Conservation (phyloP, 2,113 vertebrate species). For the Pachypanchax playfairii region DNA sequence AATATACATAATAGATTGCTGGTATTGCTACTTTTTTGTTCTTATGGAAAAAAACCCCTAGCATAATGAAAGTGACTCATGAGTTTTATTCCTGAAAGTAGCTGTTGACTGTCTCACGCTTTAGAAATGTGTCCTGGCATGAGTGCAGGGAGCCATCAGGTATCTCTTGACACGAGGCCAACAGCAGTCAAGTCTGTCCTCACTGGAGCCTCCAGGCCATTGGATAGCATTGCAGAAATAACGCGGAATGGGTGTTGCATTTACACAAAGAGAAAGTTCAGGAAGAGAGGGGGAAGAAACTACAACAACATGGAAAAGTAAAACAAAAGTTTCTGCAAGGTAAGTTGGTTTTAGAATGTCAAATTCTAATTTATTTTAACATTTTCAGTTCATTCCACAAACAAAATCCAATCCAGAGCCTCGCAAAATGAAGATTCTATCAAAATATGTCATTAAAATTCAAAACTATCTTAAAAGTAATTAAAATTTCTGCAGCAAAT, state of each 20-base stretch:
- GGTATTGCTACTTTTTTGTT: slow-evolving; percentile 7
- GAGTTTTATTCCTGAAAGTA: slow-evolving; percentile 29
- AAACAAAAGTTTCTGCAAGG: slow-evolving; percentile 7
- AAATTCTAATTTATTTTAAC: no score
- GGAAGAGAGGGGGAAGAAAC: slow-evolving; percentile 11
- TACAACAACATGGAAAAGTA: slow-evolving; percentile 31
- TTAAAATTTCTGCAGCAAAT: slow-evolving; percentile 26
- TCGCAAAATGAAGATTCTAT: slow-evolving; percentile 18
- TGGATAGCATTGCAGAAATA: slow-evolving; percentile 53
- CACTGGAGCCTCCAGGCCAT: slow-evolving; percentile 63
- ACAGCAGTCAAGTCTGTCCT: slow-evolving; percentile 71
- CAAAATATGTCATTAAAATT: slow-evolving; percentile 28
- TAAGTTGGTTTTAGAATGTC: slow-evolving; percentile 34
- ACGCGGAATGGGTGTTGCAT: not conserved
- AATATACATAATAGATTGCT: not conserved
- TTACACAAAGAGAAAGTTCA: not conserved
- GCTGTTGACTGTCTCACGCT: slow-evolving; percentile 55
- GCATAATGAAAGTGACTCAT: slow-evolving; percentile 36
- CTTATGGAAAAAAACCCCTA: slow-evolving; percentile 1
- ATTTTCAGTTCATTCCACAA: slow-evolving; percentile 50
- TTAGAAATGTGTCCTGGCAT: slow-evolving; percentile 70
- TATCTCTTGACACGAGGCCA: slow-evolving; percentile 69
- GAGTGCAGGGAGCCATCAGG: slow-evolving; percentile 61
- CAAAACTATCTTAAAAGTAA: slow-evolving; percentile 28
- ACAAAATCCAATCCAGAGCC: slow-evolving; percentile 19